Evolutionary conservation across 2,113 vertebrate genomes (phyloP).

Genomic region (Tyrannus savana): DNA sequence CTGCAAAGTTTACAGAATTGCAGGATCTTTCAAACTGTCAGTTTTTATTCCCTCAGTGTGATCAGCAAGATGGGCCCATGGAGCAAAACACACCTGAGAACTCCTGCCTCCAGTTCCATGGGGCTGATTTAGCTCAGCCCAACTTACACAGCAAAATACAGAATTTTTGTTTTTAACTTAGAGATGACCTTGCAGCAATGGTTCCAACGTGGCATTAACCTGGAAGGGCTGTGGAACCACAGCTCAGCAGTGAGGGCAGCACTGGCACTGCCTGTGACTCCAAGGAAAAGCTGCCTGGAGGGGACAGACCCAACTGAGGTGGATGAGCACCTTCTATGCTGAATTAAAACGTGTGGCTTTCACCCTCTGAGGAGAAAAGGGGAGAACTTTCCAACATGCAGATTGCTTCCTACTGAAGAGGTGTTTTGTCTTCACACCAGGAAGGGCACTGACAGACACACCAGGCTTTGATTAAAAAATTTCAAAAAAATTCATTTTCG

Average conservation of each 20-base stretch:
- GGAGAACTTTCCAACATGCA: background rate
- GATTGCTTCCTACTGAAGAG: background rate
- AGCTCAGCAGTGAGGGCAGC: background rate
- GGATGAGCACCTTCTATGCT: background rate
- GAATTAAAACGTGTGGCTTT: accelerated
- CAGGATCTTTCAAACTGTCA: background rate
- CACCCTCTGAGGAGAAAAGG: background rate
- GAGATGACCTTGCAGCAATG: background rate
- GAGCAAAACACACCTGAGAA: background rate
- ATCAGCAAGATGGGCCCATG: background rate
- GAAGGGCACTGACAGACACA: background rate
- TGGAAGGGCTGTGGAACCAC: accelerated
- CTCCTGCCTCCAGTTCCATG: background rate
- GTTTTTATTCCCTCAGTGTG: background rate
- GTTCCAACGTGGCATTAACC: background rate
- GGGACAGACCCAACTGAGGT: accelerated
- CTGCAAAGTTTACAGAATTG: background rate
- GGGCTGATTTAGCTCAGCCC: background rate
- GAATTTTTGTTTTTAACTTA: background rate
- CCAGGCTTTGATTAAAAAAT: background rate
- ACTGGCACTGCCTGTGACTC: background rate
- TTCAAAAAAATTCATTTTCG: background rate
- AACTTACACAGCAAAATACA: background rate
- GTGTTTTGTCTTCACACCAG: background rate
- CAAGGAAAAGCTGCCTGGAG: background rate